A percentile compares a stretch with the other conserved stretches of the same genome.
Conservation (phyloP, 1,140 invertebrate genomes). For the Drosophila teissieri region DNA sequence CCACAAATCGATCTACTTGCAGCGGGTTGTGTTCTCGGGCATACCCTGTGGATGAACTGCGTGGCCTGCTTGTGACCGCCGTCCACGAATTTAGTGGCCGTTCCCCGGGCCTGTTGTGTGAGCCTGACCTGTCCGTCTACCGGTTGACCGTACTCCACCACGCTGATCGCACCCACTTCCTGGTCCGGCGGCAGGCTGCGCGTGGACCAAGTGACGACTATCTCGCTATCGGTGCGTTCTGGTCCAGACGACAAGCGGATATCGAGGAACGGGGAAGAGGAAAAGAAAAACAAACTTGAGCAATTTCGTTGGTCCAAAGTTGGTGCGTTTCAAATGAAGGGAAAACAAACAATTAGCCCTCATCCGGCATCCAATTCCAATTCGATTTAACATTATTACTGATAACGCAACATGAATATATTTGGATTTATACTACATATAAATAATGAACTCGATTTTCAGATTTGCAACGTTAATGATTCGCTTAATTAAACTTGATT, state of each 20-base stretch:
- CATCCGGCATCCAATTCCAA: not conserved
- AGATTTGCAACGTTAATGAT: no score
- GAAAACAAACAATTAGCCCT: not conserved
- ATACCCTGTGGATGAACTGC: constrained; percentile 93
- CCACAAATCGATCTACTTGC: not conserved
- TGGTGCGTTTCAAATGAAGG: not conserved
- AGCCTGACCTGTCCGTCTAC: constrained; percentile 91
- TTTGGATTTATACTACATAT: not conserved
- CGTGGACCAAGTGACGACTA: constrained; percentile 96
- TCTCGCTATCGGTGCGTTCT: constrained; percentile 85
- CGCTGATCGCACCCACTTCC: constrained; percentile 90
- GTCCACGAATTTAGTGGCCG: constrained; percentile 90
- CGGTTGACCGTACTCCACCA: constrained; percentile 85
- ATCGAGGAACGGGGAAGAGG: constrained; percentile 28
- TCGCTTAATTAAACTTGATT: no score
- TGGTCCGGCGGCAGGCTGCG: constrained; percentile 89
- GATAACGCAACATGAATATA: not conserved
- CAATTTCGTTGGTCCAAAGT: constrained; percentile 41
- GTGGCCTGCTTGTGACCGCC: constrained; percentile 88
- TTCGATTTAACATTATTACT: not conserved
- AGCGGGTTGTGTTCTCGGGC: no score
- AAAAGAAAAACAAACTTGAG: constrained; percentile 51
- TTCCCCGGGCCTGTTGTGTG: constrained; percentile 86
- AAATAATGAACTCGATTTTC: not conserved
- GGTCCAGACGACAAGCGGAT: constrained; percentile 15